Conservation (phyloP, 2,113 vertebrate genomes). For the Toxostoma redivivum region DNA sequence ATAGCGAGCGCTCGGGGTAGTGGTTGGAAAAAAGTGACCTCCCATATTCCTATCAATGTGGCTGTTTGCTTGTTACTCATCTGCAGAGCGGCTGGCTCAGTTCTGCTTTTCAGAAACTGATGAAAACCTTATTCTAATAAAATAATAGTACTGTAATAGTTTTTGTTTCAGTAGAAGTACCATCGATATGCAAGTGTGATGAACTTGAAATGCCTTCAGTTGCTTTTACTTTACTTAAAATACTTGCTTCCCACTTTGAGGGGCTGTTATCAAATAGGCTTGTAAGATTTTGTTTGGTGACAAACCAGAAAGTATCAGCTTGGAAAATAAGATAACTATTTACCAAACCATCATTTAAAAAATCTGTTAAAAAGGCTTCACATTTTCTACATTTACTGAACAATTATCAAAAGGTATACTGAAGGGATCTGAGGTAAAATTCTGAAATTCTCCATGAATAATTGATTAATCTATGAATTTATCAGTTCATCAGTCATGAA, state of each 20-base stretch:
- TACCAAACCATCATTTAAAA: not conserved
- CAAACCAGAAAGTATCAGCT: not conserved
- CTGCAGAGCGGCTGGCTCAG: not conserved
- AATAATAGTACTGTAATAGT: not conserved
- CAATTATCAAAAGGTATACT: not conserved
- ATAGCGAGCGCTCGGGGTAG: not conserved
- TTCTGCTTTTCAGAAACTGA: not conserved
- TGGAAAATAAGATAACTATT: not conserved
- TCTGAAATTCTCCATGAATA: not conserved
- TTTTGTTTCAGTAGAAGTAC: not conserved
- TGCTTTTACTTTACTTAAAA: not conserved
- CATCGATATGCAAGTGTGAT: rapidly evolving
- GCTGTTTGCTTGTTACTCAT: not conserved
- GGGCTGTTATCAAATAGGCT: not conserved
- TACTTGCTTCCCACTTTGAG: not conserved
- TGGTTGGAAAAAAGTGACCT: not conserved
- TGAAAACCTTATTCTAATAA: not conserved
- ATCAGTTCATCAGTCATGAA: not conserved
- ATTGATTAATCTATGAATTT: not conserved
- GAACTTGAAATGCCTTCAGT: not conserved
- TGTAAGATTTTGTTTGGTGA: not conserved
- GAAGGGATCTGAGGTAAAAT: not conserved
- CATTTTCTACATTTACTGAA: not conserved
- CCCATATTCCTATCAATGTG: not conserved
- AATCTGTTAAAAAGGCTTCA: not conserved